These are phyloP conservation scores for Nyctereutes procyonoides DNA, from an alignment of 2,113 vertebrate genomes.

Conservation along the genomic window DNA sequence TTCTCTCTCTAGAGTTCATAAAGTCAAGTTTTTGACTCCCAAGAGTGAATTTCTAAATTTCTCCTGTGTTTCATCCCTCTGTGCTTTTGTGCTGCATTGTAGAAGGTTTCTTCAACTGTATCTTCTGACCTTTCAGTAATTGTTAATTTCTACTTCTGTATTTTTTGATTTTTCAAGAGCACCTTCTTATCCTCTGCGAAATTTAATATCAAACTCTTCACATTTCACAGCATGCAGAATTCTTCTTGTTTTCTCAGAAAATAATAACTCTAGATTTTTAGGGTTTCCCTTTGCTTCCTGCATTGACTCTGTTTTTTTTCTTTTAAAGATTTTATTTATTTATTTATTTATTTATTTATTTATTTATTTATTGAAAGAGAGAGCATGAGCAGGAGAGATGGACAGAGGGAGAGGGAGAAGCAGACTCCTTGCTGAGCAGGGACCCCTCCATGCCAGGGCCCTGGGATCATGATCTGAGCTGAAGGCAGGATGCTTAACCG, in stretches of 20 bases:
- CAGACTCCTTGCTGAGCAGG: not conserved
- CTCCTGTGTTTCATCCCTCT: not conserved
- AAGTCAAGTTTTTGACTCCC: not conserved
- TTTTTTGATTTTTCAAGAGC: not conserved
- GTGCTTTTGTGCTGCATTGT: not conserved
- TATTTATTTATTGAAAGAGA: not conserved
- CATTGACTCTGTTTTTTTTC: not conserved
- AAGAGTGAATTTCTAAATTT: not conserved
- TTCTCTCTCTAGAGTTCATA: not conserved
- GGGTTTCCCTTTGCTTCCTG: not conserved
- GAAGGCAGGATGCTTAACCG: not conserved
- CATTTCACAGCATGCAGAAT: not conserved
- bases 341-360: not conserved
- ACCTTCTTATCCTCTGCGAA: not conserved
- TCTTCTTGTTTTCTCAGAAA: not conserved
- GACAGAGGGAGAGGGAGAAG: not conserved
- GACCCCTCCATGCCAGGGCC: not conserved
- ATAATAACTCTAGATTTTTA: not conserved
- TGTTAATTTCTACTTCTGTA: not conserved
- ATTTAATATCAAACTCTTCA: slow-evolving; percentile 19
- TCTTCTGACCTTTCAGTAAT: not conserved
- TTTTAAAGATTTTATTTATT: not conserved
- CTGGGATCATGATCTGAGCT: not conserved
- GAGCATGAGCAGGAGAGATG: not conserved
- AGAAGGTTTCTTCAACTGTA: not conserved